Evolutionary conservation across 2,888 invertebrate genomes (phyloP).

Genomic region (Thera britannica): DNA sequence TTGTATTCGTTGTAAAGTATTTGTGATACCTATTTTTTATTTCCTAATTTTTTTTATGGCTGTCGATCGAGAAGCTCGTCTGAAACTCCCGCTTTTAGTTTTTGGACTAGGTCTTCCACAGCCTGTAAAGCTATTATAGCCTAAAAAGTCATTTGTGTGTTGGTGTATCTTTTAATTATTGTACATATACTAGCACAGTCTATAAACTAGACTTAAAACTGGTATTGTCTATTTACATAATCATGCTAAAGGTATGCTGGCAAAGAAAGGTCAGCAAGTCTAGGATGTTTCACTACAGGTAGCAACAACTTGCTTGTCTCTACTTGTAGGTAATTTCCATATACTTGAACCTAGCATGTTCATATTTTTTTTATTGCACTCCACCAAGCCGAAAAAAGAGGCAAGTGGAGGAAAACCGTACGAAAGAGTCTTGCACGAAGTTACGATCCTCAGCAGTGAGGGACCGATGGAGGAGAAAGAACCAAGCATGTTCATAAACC

Average conservation of each 20-base stretch:
- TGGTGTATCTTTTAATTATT: neutral
- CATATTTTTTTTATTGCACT: neutral
- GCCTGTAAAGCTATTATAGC: constrained; percentile 1
- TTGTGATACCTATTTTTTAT: too few species aligned
- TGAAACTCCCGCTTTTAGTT: neutral
- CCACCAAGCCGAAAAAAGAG: too few species aligned
- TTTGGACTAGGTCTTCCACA: neutral
- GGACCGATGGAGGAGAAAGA: too few species aligned
- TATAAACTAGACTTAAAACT: neutral
- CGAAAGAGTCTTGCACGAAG: too few species aligned
- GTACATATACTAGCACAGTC: constrained; percentile 1
- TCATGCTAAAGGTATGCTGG: constrained; percentile 25
- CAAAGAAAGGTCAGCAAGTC: constrained; percentile 29
- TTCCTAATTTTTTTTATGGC: too few species aligned
- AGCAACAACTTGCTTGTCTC: constrained; percentile 1
- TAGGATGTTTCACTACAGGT: constrained; percentile 15
- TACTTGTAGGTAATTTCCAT: neutral
- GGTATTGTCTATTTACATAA: constrained; percentile 27
- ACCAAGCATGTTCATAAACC: too few species aligned
- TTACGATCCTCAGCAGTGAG: too few species aligned
- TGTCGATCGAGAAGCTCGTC: too few species aligned
- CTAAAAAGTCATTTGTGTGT: constrained; percentile 10
- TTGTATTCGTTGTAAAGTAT: too few species aligned
- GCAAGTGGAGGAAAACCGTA: too few species aligned
- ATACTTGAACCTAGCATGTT: neutral